These are phyloP conservation scores for Setipinna tenuifilis DNA, from an alignment of 2,797 vertebrate species.

Conservation along the genomic window DNA sequence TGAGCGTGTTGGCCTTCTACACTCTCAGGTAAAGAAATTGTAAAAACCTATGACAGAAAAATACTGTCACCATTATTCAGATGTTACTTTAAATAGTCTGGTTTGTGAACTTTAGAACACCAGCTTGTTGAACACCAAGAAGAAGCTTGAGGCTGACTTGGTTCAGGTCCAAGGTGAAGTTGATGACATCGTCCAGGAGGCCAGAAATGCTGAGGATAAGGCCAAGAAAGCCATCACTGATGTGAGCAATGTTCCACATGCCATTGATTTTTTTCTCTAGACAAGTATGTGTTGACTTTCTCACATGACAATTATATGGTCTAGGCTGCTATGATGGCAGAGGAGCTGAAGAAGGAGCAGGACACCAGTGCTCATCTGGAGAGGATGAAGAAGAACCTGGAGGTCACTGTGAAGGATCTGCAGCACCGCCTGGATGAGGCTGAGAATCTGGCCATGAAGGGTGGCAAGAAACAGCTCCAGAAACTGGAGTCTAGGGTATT, in stretches of 20 bases:
- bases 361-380: constrained; percentile 89
- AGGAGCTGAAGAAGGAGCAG: constrained; percentile 91
- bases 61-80: not conserved
- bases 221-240: constrained; percentile 91
- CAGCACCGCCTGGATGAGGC: constrained; percentile 88
- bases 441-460: constrained; percentile 89
- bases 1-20: constrained; percentile 80
- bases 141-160: constrained; percentile 84
- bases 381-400: constrained; percentile 88
- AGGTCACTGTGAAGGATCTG: constrained; percentile 85
- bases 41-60: constrained; percentile 76
- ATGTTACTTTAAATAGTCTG: not conserved
- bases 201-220: constrained; percentile 88
- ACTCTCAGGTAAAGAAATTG: constrained; percentile 62
- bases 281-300: too few relatives aligned
- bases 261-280: not conserved
- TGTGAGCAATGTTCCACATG: constrained; percentile 62
- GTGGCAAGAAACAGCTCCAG: constrained; percentile 84
- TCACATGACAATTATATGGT: not conserved
- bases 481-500: constrained; percentile 72
- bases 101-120: constrained; percentile 74
- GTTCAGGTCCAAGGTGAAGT: constrained; percentile 83
- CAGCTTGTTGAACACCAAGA: constrained; percentile 78
- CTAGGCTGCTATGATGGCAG: constrained; percentile 90
- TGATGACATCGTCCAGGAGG: constrained; percentile 84